phyloP scores from a whole-genome alignment of 2,888 invertebrate species.

The Brenthis ino region DNA sequence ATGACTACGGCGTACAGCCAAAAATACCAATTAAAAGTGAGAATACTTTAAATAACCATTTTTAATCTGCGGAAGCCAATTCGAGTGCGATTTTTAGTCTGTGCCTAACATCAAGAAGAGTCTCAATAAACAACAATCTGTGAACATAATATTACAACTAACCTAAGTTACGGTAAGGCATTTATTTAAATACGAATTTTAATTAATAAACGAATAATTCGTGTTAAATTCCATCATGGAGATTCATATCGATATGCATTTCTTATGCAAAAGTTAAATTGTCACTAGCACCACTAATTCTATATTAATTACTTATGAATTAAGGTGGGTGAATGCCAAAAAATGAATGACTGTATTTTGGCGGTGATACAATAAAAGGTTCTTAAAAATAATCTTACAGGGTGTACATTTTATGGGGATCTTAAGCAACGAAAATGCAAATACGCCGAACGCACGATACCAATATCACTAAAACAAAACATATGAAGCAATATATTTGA shows the following conservation, averaged over 20 bases:
- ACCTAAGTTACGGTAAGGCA: slow-evolving; percentile 65
- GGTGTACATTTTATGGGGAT: background rate
- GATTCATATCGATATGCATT: slow-evolving; percentile 36
- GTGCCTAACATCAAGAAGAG: slow-evolving; percentile 24
- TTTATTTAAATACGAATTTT: slow-evolving; percentile 34
- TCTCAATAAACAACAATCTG: slow-evolving; percentile 50
- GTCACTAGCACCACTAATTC: slow-evolving; percentile 48
- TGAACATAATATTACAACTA: slow-evolving; percentile 46
- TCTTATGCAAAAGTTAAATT: slow-evolving; percentile 33
- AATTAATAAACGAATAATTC: slow-evolving; percentile 28
- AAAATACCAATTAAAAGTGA: slow-evolving; percentile 42
- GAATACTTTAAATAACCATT: slow-evolving; percentile 41
- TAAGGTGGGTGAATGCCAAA: slow-evolving; percentile 47
- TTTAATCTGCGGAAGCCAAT: slow-evolving; percentile 58
- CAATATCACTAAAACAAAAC: no score
- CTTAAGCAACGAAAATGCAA: no score
- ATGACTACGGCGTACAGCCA: slow-evolving; percentile 42
- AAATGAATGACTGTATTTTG: slow-evolving; percentile 23
- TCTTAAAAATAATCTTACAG: background rate
- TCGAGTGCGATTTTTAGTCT: slow-evolving; percentile 37
- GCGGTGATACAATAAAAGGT: slow-evolving; percentile 7
- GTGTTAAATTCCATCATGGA: slow-evolving; percentile 30
- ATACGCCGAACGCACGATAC: no score
- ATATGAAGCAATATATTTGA: background rate
- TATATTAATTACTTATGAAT: slow-evolving; percentile 39